A percentile compares a stretch with the other conserved stretches of the same genome.
Conservation (phyloP, 2,888 invertebrate genomes). For the Lepetodrilus schrolli region DNA sequence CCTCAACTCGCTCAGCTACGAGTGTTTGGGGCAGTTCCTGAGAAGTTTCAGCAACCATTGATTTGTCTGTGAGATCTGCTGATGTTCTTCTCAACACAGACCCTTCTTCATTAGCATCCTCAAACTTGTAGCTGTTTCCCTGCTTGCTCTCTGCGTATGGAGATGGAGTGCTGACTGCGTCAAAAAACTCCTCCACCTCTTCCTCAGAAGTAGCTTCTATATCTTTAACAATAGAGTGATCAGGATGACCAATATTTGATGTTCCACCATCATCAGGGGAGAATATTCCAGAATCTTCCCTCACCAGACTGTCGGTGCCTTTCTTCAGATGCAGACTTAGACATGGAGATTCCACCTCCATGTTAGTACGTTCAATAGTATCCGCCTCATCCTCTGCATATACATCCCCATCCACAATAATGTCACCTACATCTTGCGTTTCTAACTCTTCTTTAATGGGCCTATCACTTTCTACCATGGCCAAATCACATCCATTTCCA, state of each 20-base stretch:
- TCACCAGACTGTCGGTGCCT: not conserved
- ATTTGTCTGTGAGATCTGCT: not conserved
- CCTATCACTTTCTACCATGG: too few relatives aligned
- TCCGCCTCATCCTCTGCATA: not conserved
- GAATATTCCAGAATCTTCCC: conserved; percentile 27
- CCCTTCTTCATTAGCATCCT: not conserved
- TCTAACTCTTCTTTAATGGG: too few relatives aligned
- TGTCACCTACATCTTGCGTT: not conserved
- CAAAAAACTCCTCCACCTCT: conserved; percentile 40
- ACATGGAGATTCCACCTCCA: too few relatives aligned
- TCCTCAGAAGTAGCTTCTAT: conserved; percentile 10
- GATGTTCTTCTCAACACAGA: not conserved
- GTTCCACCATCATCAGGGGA: conserved; percentile 2
- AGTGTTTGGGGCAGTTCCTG: too few relatives aligned
- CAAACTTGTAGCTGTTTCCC: not conserved
- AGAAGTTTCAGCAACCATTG: conserved; percentile 4
- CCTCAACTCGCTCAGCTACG: too few relatives aligned
- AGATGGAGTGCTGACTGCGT: conserved; percentile 37
- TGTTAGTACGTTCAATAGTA: too few relatives aligned
- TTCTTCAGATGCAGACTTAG: not conserved
- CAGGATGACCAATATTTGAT: not conserved
- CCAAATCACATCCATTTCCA: too few relatives aligned
- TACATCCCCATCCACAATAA: not conserved
- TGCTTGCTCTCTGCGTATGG: not conserved
- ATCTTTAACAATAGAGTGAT: not conserved